A percentile compares a stretch with the other conserved stretches of the same genome.
These are phyloP conservation scores for Lepidostoma basale DNA, from an alignment of 1,140 invertebrate species.

Conservation along the genomic window DNA sequence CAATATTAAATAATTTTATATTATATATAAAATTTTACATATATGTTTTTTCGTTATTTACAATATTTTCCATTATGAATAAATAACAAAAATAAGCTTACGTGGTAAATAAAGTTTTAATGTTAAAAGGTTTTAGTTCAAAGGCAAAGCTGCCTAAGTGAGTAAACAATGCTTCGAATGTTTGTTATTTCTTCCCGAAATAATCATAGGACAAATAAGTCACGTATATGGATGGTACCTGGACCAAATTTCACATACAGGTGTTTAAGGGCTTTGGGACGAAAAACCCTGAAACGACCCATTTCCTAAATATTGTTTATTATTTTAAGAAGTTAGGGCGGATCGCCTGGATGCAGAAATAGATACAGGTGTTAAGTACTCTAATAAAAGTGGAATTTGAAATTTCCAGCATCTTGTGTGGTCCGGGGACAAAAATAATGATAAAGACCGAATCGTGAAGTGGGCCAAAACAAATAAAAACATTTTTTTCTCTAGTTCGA, in stretches of 20 bases:
- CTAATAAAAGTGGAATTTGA: constrained; percentile 44
- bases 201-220: not conserved
- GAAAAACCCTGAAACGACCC: constrained; percentile 21
- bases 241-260: constrained; percentile 22
- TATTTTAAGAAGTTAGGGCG: constrained; percentile 41
- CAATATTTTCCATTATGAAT: too few species aligned
- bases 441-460: too few species aligned
- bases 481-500: too few species aligned
- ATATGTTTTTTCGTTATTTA: too few species aligned
- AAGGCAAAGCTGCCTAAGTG: too few species aligned
- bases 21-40: too few species aligned
- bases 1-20: too few species aligned
- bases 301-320: constrained; percentile 41
- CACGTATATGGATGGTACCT: not conserved
- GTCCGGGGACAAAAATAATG: too few species aligned
- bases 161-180: too few species aligned
- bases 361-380: constrained; percentile 39
- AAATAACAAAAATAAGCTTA: too few species aligned
- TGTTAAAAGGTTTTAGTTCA: too few species aligned
- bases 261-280: constrained; percentile 2
- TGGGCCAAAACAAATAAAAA: not conserved
- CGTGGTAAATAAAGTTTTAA: too few species aligned
- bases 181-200: not conserved
- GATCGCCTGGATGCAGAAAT: constrained; percentile 36
- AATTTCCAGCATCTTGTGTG: constrained; percentile 38